These are phyloP conservation scores for Paguma larvata DNA, from an alignment of 2,797 vertebrate species.

Conservation along the genomic window DNA sequence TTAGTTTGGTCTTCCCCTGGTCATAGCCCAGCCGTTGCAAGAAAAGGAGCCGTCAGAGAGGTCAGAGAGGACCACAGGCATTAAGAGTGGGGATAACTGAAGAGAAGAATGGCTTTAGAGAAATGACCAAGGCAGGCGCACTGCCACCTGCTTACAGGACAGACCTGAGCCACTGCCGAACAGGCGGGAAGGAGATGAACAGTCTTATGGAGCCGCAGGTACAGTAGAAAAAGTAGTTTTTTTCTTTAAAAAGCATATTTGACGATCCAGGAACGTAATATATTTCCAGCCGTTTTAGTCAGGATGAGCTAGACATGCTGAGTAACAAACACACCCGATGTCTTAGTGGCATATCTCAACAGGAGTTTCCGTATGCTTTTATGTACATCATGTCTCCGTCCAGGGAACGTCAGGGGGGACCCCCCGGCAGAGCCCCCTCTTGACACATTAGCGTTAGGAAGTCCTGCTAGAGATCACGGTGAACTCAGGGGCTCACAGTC, in stretches of 20 bases:
- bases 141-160: background rate
- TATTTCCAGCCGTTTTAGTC: too few relatives aligned
- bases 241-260: background rate
- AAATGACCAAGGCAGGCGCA: rapidly evolving
- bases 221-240: background rate
- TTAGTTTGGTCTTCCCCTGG: background rate
- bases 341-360: too few relatives aligned
- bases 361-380: background rate
- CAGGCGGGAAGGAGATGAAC: background rate
- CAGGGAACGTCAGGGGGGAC: too few relatives aligned
- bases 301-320: background rate
- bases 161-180: background rate
- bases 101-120: background rate
- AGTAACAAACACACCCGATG: background rate
- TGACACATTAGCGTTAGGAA: rapidly evolving
- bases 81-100: background rate
- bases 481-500: rapidly evolving
- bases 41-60: background rate
- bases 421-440: too few relatives aligned
- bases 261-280: background rate
- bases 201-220: too few relatives aligned
- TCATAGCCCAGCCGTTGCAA: background rate
- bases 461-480: background rate
- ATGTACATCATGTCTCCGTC: background rate
- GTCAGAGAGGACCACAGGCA: background rate